A percentile compares a stretch with the other conserved stretches of the same genome.
Conservation (phyloP, 1,140 invertebrate genomes). For the Drosophila grimshawi region DNA sequence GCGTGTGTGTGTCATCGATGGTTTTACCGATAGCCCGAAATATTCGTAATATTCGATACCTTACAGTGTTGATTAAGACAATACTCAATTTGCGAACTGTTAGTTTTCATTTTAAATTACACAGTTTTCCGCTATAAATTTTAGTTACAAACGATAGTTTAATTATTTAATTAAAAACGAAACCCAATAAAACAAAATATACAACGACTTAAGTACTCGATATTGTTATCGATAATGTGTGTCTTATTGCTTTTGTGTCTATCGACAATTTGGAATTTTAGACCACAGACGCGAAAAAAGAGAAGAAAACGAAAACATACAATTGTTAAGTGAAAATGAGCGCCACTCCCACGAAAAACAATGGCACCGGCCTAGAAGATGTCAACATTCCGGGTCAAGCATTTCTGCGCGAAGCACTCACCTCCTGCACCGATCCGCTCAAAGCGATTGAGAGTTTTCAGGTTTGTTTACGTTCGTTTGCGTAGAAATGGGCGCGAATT, state of each 20-base stretch:
- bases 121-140: too few species aligned
- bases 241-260: conserved; percentile 3
- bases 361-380: conserved; percentile 90
- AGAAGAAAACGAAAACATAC: neutral
- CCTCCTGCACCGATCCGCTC: conserved; percentile 97
- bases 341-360: conserved; percentile 68
- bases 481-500: conserved; percentile 52
- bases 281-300: too few species aligned
- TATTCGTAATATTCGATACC: neutral
- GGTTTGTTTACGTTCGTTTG: conserved; percentile 85
- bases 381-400: conserved; percentile 96
- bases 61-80: neutral
- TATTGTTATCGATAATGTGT: neutral
- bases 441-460: conserved; percentile 99
- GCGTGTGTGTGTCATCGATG: neutral
- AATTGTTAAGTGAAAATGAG: conserved; percentile 56
- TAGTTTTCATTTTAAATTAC: too few species aligned
- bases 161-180: too few species aligned
- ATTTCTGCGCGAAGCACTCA: conserved; percentile 95
- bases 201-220: neutral
- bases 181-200: too few species aligned
- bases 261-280: conserved; percentile 9
- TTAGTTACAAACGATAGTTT: too few species aligned
- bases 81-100: too few species aligned
- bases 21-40: neutral